Evolutionary conservation across 92 coral and sea anemone genomes (phyloP).

Genomic region (Hydrozoanthus gracilis): DNA sequence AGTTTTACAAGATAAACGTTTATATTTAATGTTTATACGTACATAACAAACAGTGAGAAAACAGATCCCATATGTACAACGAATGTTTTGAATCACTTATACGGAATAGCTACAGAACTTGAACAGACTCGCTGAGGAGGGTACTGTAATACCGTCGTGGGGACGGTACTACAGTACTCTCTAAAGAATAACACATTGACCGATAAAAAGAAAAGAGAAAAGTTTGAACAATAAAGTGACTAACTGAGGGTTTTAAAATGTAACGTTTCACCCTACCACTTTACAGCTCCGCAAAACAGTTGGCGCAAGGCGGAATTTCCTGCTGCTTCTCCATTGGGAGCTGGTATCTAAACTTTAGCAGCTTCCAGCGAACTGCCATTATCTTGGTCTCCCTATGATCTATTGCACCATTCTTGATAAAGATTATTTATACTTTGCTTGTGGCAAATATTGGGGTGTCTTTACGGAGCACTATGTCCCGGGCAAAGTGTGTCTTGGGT

Average conservation of each 20-base stretch:
- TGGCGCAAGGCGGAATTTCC: slow-evolving; percentile 30
- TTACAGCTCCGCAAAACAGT: slow-evolving; percentile 39
- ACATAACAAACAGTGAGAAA: no score
- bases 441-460: slow-evolving; percentile 71
- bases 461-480: slow-evolving; percentile 54
- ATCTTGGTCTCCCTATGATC: slow-evolving; percentile 60
- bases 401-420: no score
- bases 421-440: slow-evolving; percentile 47
- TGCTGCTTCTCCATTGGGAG: slow-evolving; percentile 28
- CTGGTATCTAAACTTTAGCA: slow-evolving; percentile 24
- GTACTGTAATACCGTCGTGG: no score
- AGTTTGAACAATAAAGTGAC: background rate
- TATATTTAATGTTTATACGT: no score
- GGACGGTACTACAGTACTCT: no score
- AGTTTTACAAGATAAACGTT: no score
- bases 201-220: no score
- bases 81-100: no score
- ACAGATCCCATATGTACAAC: no score
- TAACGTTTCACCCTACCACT: background rate
- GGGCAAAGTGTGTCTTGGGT: slow-evolving; percentile 70
- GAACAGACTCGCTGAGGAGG: no score
- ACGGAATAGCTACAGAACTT: no score
- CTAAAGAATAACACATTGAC: no score
- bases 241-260: background rate
- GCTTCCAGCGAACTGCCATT: slow-evolving; percentile 55